Evolutionary conservation across 2,113 vertebrate species (phyloP).

Genomic region (Thryonomys swinderianus): DNA sequence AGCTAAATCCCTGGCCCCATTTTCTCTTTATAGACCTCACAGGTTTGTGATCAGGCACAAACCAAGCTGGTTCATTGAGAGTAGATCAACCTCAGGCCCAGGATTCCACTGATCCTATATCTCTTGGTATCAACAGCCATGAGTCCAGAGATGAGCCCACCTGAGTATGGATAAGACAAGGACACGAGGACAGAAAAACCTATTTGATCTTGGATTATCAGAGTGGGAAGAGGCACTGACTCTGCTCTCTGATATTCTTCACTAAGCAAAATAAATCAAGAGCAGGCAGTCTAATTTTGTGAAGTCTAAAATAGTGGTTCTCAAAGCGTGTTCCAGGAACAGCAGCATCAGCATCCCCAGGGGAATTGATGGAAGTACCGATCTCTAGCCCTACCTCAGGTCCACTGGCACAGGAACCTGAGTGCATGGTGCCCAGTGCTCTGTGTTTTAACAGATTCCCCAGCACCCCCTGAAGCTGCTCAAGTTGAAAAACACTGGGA

Average conservation of each 20-base stretch:
- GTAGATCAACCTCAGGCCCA: background rate
- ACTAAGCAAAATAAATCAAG: background rate
- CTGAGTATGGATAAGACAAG: background rate
- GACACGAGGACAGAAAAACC: background rate
- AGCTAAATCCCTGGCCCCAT: too few species aligned
- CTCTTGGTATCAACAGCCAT: background rate
- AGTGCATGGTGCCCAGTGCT: fast-evolving
- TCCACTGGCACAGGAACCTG: background rate
- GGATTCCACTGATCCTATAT: background rate
- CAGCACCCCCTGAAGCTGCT: background rate
- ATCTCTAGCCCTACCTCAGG: background rate
- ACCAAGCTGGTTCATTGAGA: background rate
- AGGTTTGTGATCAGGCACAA: background rate
- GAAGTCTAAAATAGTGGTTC: background rate
- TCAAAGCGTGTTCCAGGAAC: background rate
- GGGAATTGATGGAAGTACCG: background rate
- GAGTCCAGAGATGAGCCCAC: background rate
- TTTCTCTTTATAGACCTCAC: background rate
- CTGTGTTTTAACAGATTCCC: background rate
- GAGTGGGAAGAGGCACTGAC: background rate
- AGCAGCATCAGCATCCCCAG: background rate
- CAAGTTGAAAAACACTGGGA: background rate
- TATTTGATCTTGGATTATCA: background rate
- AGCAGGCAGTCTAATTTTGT: background rate
- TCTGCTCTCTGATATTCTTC: background rate